Evolutionary conservation across 2,113 vertebrate genomes (phyloP).

Genomic region (Etia nguti): DNA sequence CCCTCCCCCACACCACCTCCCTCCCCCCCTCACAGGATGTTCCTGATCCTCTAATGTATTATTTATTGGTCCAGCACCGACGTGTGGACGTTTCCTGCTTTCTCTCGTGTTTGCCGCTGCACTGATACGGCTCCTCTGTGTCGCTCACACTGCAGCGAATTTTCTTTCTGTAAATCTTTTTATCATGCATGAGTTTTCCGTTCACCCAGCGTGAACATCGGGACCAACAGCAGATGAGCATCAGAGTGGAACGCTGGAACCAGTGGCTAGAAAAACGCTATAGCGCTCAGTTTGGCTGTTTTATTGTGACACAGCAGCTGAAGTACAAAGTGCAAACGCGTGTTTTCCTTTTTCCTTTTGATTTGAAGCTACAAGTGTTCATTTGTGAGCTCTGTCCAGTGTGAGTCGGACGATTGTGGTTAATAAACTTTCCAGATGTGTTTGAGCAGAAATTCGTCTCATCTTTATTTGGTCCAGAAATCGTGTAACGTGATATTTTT

Average conservation of each 20-base stretch:
- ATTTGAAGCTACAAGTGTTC: constrained; percentile 53
- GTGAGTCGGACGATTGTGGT: constrained; percentile 69
- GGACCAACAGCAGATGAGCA: constrained; percentile 57
- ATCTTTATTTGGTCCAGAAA: neutral
- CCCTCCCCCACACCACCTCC: neutral
- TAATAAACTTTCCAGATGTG: constrained; percentile 74
- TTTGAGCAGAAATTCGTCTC: neutral
- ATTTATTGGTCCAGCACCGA: constrained; percentile 44
- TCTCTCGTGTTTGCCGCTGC: neutral
- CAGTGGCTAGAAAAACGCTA: neutral
- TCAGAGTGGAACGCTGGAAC: neutral
- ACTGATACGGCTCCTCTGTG: neutral
- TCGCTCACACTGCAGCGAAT: neutral
- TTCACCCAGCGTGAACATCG: constrained; percentile 35
- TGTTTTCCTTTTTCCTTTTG: constrained; percentile 16
- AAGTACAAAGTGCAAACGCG: constrained; percentile 15
- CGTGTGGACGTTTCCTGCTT: constrained; percentile 18
- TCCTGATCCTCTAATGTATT: constrained; percentile 50
- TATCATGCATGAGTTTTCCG: constrained; percentile 17
- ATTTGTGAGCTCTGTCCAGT: constrained; percentile 65
- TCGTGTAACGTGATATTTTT: neutral
- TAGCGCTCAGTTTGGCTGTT: neutral
- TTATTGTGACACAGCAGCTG: constrained; percentile 35
- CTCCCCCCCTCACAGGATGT: constrained; percentile 13
- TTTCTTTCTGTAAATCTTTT: constrained; percentile 7